These are phyloP conservation scores for Chloebia gouldiae DNA, from an alignment of 2,113 vertebrate genomes.

Conservation along the genomic window DNA sequence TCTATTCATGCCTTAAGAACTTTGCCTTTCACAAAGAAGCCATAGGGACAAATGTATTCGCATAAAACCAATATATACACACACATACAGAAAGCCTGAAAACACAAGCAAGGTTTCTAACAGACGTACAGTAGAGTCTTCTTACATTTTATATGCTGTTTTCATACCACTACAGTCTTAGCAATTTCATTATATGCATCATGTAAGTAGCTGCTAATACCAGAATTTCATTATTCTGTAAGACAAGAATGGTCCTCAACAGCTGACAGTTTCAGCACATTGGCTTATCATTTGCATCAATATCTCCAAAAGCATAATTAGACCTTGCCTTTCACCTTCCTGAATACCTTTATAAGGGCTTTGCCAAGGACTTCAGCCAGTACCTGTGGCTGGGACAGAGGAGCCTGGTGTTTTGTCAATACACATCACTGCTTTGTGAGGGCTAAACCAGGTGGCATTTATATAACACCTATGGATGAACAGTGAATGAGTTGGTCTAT, in stretches of 20 bases:
- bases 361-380: neutral
- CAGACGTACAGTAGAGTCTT: fast-evolving
- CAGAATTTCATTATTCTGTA: neutral
- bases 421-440: neutral
- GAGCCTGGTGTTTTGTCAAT: neutral
- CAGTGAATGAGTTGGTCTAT: neutral
- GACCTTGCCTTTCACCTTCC: neutral
- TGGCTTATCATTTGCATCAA: fast-evolving
- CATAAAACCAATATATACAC: neutral
- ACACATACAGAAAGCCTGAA: fast-evolving
- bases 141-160: neutral
- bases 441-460: neutral
- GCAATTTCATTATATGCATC: neutral
- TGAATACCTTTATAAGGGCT: neutral
- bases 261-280: neutral
- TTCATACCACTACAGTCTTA: neutral
- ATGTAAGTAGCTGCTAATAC: neutral
- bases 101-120: neutral
- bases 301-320: neutral
- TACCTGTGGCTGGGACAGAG: neutral
- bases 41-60: neutral
- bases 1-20: neutral
- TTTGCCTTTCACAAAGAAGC: neutral
- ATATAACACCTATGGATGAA: neutral
- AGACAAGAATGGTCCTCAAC: neutral